phyloP scores from a whole-genome alignment of 2,888 invertebrate species.

The Tiliacea citrago region DNA sequence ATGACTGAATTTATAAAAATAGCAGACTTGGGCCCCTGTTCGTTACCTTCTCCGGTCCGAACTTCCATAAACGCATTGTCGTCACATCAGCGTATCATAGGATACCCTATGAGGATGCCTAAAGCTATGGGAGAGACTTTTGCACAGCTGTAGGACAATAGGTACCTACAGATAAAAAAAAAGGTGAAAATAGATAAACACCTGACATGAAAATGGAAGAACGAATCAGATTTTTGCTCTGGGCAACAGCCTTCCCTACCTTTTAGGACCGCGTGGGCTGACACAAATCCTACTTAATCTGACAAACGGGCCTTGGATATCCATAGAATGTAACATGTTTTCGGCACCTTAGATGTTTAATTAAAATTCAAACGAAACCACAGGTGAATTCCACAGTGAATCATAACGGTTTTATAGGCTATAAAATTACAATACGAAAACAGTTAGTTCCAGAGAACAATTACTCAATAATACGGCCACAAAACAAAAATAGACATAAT shows the following conservation, averaged over 20 bases:
- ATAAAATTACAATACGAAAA: conserved; percentile 14
- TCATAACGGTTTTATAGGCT: neutral
- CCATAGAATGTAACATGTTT: neutral
- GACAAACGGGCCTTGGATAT: neutral
- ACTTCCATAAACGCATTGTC: neutral
- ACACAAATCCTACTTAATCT: neutral
- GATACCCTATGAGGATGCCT: too few species aligned
- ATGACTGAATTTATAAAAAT: too few species aligned
- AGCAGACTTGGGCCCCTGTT: too few species aligned
- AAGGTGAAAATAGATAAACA: neutral
- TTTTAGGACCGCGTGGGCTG: neutral
- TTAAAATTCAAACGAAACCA: conserved; percentile 16
- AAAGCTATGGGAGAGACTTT: neutral
- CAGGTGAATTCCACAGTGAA: neutral
- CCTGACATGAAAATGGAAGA: neutral
- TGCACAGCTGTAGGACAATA: neutral
- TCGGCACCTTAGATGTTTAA: conserved; percentile 1
- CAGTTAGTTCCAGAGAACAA: conserved; percentile 22
- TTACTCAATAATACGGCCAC: conserved; percentile 37
- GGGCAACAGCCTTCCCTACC: neutral
- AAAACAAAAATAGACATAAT: conserved; percentile 51
- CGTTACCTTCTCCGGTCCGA: neutral
- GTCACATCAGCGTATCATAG: neutral
- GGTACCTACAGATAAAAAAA: neutral
- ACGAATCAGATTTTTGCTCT: neutral